Conservation (phyloP, 2,797 vertebrate species). For the Takifugu ocellatus region DNA sequence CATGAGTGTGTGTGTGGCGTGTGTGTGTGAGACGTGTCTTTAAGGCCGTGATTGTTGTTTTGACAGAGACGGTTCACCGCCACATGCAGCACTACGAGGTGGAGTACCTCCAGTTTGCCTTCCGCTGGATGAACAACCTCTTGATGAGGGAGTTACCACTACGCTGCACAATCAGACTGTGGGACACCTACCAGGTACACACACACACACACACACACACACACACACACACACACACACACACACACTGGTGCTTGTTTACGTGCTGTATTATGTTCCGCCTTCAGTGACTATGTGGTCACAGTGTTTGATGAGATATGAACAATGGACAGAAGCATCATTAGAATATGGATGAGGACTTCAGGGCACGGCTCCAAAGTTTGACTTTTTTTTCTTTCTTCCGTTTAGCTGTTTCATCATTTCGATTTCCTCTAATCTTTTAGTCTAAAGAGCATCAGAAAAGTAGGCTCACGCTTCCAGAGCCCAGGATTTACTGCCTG, state of each 20-base stretch:
- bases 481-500: background rate
- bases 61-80: conserved; percentile 84
- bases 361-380: background rate
- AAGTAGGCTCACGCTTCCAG: background rate
- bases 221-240: conserved; percentile 5
- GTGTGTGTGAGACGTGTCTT: background rate
- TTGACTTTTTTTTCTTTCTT: background rate
- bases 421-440: too few species aligned
- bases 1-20: too few species aligned
- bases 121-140: conserved; percentile 99
- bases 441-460: too few species aligned
- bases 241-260: background rate
- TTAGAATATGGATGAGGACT: conserved; percentile 15
- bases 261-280: too few species aligned
- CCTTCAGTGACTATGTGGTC: background rate
- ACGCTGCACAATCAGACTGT: conserved; percentile 96
- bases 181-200: conserved; percentile 98
- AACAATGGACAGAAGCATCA: background rate
- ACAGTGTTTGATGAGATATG: conserved; percentile 36
- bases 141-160: conserved; percentile 98
- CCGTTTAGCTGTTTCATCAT: background rate
- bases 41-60: conserved; percentile 15
- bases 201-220: background rate
- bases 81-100: conserved; percentile 93
- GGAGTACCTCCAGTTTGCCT: conserved; percentile 98